Evolutionary conservation across 2,113 vertebrate genomes (phyloP).

Genomic region (Myotis yumanensis): DNA sequence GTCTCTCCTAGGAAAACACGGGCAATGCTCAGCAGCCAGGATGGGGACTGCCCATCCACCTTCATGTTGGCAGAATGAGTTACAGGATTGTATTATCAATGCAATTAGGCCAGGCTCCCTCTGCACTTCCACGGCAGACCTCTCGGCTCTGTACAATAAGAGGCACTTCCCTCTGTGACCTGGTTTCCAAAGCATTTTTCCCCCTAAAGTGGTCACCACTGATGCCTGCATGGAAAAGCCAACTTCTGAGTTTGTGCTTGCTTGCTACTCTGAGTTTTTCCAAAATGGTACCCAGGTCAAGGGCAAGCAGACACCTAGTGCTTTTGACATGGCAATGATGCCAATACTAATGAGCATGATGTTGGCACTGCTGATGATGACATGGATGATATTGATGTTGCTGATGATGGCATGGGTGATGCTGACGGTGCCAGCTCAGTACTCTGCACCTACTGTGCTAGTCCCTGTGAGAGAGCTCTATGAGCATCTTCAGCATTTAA

Average conservation of each 20-base stretch:
- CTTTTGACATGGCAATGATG: rapidly evolving
- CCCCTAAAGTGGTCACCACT: neutral
- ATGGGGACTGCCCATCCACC: slow-evolving; percentile 18
- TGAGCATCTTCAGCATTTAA: too few relatives aligned
- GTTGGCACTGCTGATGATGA: rapidly evolving
- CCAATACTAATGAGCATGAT: rapidly evolving
- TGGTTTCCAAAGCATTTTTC: slow-evolving; percentile 40
- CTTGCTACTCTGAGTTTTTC: neutral
- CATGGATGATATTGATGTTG: rapidly evolving
- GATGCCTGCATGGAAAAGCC: rapidly evolving
- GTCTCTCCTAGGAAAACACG: slow-evolving; percentile 60
- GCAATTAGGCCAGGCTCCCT: slow-evolving; percentile 54
- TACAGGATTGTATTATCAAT: slow-evolving; percentile 51
- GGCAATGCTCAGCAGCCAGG: neutral
- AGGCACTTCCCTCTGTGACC: slow-evolving; percentile 54
- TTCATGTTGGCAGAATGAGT: slow-evolving; percentile 52
- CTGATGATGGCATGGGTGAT: rapidly evolving
- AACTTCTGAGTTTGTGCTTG: rapidly evolving
- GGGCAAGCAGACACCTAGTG: rapidly evolving
- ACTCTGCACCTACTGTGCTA: rapidly evolving
- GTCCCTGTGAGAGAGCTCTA: rapidly evolving
- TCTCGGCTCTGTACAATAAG: neutral
- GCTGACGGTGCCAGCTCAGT: rapidly evolving
- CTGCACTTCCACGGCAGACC: neutral
- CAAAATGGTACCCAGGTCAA: too few relatives aligned